Base-by-base conservation (phyloP, 2,113 vertebrate species). In the Centropristis striata region DNA sequence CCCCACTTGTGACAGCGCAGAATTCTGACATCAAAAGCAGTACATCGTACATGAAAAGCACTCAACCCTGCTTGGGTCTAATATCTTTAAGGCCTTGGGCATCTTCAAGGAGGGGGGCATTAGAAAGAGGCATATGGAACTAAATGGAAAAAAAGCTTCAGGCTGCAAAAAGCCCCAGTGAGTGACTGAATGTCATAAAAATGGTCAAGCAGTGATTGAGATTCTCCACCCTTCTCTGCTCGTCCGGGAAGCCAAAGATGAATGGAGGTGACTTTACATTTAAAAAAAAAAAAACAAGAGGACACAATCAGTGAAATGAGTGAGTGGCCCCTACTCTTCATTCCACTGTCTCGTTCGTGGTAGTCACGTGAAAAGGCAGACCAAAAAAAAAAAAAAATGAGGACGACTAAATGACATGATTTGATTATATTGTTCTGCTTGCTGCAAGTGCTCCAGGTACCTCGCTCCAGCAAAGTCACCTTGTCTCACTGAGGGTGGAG, bases 381-480 rank as follows among this genome's bases (percentile, higher is more conserved):
- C 16, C 2, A 32, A 44, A 16, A 14, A 39, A 53, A 59, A 75
- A 50, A 58, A 36, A 14, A 42, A n/a, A 21, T 1, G 32, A 78
- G 66, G 71, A 9, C 41, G 21, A 59, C 8, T 51, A 67, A 88
- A 88, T n/a, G 60, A 90, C 76, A 75, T 88, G 46, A 91, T 89
- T 79, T 86, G 44, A 90, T 92, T 86, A 90, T 63, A 51, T 65
- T 59, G 73, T 71, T 81, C 21, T 81, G 78, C 75, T 83, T 68
- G 64, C 81, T 50, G 85, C 32, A 21, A 74, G 72, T 39, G 61
- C 39, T 57, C 46, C 51, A 27, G 59, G 57, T 71, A 39, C 36
- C 70, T 85, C 9, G 0, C 55, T 78, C 11, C 25, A 64, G 71
- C 27, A 89, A 92, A 88, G 92, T 90, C 92, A 92, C 86, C 88